Evolutionary conservation across 23 tunicate genomes (phyloP), one percentile per base, ranked within the genome.

Genomic region (Ascidia mentula): DNA sequence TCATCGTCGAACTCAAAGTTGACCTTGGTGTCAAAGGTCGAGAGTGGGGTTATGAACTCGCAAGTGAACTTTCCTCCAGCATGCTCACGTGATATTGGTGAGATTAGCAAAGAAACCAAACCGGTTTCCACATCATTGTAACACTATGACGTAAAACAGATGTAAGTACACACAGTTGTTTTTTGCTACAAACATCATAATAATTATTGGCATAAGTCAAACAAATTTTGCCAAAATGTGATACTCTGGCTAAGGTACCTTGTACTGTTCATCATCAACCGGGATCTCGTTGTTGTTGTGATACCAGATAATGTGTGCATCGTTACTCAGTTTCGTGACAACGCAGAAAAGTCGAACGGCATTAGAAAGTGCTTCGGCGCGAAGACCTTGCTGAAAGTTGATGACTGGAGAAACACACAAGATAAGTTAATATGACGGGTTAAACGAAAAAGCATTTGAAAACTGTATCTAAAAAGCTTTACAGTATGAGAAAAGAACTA

Each of bases 11-110:
- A 89, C 65, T 90, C 92, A 69, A 75, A 87, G 84, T 95, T 90
- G 83, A 95, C 99, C 69, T 95, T 95, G 65, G 99, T 95, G 82
- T 95, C 96, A 71, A 95, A 95, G 74, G 90, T 95, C 35, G 89
- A 74, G 35, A 79, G 96, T 0, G 92, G 87, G 26, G 99, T 87
- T 65, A 90, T 90, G 76, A 95, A 90, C 82, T 90, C 95, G 74
- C 96, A 90, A 46, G 99, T 95, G 72, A 87, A 95, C 72, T 85
- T 86, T 40, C 88, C 96, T 8, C 37, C 40, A 13, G 46, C 87
- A 30, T 72, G 34, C 15, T 86, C 87, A 22, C 65, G 53, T 34
- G 61, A 37, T 26, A 85, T 78, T 15, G 93, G 86, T 0, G 76
- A 77, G 86, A 95, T 91, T 6, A 86, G 76, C 37, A 95, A 73